Base-by-base conservation (phyloP, 2,888 invertebrate genomes). In the Pardosa pseudoannulata region DNA sequence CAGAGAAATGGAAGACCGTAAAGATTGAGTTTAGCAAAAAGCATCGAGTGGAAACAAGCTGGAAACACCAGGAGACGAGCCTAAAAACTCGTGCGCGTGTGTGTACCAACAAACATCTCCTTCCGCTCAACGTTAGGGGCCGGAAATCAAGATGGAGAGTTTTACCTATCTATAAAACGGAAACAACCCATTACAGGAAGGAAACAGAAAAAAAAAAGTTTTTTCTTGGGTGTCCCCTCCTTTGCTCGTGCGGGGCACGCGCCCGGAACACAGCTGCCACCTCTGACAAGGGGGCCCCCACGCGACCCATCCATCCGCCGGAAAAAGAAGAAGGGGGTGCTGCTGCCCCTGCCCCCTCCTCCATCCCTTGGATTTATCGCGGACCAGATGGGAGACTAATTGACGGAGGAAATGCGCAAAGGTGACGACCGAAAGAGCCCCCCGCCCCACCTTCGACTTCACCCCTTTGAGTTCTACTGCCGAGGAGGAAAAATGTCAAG, bases 101-200 rank as follows among this genome's bases (percentile, higher is more conserved):
- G 46, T 46, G 46, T 46, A 46, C 23, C 56, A 56, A 56, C 56
- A 56, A 56, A 56, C 56, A 56, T 19, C 23, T 56, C 23, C 56
- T 74, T 74, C 81, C 74, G 74, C 62, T 70, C 46, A 13, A 68
- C 27, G 11, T n/a, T n/a, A 32, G 32, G 46, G 56, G 67, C 64
- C 82, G 82, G 82, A 82, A 81, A 68, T 67, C 41, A 46, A 67
- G 39, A 62, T 16, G 56, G 28, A 79, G 39, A 67, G 72, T 39
- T 27, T 41, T 41, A 75, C 79, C 73, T 67, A 67, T 36, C 56
- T 50, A 73, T 65, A 74, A 83, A 73, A 72, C 71, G 83, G 76
- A 85, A 85, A 85, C 83, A 79, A 85, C 78, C 83, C 78, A 85
- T 85, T 83, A 80, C 73, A 79, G 73, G 83, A 85, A 79, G 78